Evolutionary conservation across 2,113 vertebrate genomes (phyloP).

Genomic region (Camelus dromedarius): DNA sequence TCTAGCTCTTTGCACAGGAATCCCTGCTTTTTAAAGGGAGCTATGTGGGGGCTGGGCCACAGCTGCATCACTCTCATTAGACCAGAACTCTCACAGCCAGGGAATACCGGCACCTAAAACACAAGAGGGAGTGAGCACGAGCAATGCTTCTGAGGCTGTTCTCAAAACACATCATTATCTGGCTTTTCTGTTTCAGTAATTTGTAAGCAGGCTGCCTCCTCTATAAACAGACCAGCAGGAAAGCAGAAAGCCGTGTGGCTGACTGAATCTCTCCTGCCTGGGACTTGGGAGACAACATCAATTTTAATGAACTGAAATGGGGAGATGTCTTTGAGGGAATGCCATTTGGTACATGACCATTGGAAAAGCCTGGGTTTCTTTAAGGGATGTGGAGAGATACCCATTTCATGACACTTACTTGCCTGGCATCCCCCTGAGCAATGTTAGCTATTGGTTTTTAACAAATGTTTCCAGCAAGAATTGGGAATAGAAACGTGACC

Average conservation of each 20-base stretch:
- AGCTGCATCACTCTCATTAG: background rate
- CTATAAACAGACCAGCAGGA: background rate
- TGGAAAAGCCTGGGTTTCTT: background rate
- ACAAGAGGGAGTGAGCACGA: background rate
- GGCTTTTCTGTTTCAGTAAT: constrained; percentile 55
- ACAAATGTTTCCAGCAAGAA: background rate
- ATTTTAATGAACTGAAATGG: background rate
- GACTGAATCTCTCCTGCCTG: background rate
- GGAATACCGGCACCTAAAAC: background rate
- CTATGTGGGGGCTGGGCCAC: background rate
- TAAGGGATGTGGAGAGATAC: background rate
- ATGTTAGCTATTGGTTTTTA: constrained; percentile 39
- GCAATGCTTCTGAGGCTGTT: background rate
- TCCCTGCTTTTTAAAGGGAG: background rate
- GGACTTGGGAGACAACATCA: background rate
- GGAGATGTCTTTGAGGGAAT: background rate
- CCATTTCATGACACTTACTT: background rate
- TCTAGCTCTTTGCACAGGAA: background rate
- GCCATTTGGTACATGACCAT: background rate
- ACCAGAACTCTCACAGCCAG: background rate
- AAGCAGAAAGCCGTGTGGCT: background rate
- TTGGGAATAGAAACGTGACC: background rate
- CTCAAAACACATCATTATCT: constrained; percentile 38
- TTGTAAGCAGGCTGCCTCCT: constrained; percentile 36
- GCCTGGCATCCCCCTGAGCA: background rate